Evolutionary conservation across 2,888 invertebrate species (phyloP).

Genomic region (Drosophila testacea): DNA sequence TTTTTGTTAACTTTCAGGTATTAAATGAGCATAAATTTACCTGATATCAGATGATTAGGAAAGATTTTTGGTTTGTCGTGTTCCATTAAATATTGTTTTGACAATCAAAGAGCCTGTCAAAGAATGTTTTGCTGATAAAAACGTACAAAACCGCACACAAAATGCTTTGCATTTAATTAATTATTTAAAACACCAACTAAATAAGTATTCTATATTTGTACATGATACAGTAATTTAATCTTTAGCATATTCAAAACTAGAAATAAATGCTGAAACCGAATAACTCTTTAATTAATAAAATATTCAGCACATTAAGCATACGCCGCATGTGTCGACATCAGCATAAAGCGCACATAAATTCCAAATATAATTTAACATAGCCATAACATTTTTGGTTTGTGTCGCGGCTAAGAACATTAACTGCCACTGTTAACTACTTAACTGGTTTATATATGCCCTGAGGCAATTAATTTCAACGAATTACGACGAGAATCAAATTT

Average conservation of each 20-base stretch:
- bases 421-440: constrained; percentile 5
- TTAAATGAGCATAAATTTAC: constrained; percentile 68
- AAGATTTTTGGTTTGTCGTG: constrained; percentile 25
- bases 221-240: not conserved
- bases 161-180: constrained; percentile 18
- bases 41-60: constrained; percentile 31
- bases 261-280: constrained; percentile 4
- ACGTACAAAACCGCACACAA: constrained; percentile 19
- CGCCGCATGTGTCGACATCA: constrained; percentile 35
- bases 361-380: constrained; percentile 31
- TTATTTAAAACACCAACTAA: constrained; percentile 18
- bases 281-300: constrained; percentile 26
- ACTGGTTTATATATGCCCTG: constrained; percentile 32
- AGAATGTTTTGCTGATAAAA: constrained; percentile 32
- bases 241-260: constrained; percentile 6
- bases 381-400: constrained; percentile 43
- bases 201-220: constrained; percentile 2
- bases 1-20: constrained; percentile 54
- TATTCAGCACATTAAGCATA: constrained; percentile 44
- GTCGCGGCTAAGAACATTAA: constrained; percentile 36
- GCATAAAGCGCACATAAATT: constrained; percentile 39
- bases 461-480: constrained; percentile 23
- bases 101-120: constrained; percentile 21
- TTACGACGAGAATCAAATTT: constrained; percentile 9
- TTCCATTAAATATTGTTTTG: constrained; percentile 32